Percentiles rank a stretch among this genome's conserved stretches.
These are phyloP conservation scores for Macroglossus sobrinus DNA, from an alignment of 2,113 vertebrate genomes.

Conservation along the genomic window DNA sequence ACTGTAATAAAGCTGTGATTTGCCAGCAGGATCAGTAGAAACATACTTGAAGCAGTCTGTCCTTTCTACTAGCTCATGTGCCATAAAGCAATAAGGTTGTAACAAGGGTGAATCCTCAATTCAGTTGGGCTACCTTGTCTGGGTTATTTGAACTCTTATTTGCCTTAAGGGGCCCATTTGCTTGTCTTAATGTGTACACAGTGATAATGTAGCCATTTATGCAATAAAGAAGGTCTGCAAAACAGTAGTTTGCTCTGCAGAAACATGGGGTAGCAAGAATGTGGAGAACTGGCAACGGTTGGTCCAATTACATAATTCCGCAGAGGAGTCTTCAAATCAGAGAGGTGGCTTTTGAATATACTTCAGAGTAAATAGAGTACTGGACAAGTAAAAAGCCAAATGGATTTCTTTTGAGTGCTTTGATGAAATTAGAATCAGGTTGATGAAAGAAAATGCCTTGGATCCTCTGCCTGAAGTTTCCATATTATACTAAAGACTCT, in stretches of 20 bases:
- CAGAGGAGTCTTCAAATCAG: constrained; percentile 62
- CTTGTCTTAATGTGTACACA: constrained; percentile 82
- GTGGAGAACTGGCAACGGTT: constrained; percentile 71
- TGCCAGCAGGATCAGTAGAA: constrained; percentile 71
- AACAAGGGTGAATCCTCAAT: constrained; percentile 79
- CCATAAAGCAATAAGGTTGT: constrained; percentile 72
- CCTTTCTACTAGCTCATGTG: constrained; percentile 64
- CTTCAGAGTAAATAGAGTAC: constrained; percentile 68
- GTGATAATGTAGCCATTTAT: constrained; percentile 79
- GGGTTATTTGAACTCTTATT: constrained; percentile 81
- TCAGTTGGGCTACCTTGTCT: constrained; percentile 73
- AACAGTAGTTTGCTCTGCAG: constrained; percentile 75
- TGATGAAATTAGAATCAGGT: constrained; percentile 80
- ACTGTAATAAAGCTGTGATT: constrained; percentile 75
- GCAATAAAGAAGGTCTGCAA: constrained; percentile 78
- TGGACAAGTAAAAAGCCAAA: constrained; percentile 75
- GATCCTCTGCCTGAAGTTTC: constrained; percentile 76
- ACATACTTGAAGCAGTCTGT: constrained; percentile 65
- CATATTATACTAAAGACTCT: constrained; percentile 68
- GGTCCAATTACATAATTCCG: constrained; percentile 76
- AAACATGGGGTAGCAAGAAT: constrained; percentile 52
- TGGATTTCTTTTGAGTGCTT: constrained; percentile 72
- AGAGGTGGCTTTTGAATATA: constrained; percentile 67
- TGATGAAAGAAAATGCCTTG: constrained; percentile 81
- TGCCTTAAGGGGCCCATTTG: constrained; percentile 82